Percentiles rank a stretch among this genome's conserved stretches.
phyloP scores from a whole-genome alignment of 1,140 invertebrate genomes.

The Apolygus lucorum region DNA sequence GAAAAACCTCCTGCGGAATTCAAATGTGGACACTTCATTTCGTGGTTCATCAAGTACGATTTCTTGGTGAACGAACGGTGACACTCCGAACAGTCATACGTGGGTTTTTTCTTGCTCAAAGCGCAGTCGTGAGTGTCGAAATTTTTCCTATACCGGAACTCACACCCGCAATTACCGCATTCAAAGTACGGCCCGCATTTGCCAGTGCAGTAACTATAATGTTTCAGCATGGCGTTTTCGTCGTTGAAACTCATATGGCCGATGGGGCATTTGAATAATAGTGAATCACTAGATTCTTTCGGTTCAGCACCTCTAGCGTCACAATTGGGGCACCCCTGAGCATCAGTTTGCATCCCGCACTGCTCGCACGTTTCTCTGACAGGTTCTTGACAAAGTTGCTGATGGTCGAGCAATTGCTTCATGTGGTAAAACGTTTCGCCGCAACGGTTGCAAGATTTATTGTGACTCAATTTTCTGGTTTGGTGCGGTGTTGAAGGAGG shows the following conservation, averaged over 20 bases:
- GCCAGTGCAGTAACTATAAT: slow-evolving; percentile 14
- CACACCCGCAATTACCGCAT: background rate
- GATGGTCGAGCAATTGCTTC: background rate
- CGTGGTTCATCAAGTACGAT: slow-evolving; percentile 14
- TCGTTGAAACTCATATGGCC: slow-evolving; percentile 13
- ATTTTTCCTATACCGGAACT: slow-evolving; percentile 8
- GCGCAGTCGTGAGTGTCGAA: slow-evolving; percentile 6
- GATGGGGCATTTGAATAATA: slow-evolving; percentile 10
- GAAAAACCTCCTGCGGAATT: background rate
- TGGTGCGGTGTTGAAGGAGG: background rate
- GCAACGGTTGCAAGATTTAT: background rate
- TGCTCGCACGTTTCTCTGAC: background rate
- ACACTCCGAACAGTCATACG: slow-evolving; percentile 11
- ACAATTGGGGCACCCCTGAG: background rate
- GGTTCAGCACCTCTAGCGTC: background rate
- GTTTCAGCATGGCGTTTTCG: slow-evolving; percentile 6
- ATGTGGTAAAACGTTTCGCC: background rate
- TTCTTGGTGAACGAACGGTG: slow-evolving; percentile 3
- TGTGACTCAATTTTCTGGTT: background rate
- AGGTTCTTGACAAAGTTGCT: background rate
- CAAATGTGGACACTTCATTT: slow-evolving; percentile 10
- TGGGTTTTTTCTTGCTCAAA: background rate
- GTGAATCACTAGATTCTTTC: background rate
- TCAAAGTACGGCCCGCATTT: background rate
- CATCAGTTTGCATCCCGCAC: background rate